These are phyloP conservation scores for Zaprionus bogoriensis DNA, from an alignment of 2,888 invertebrate genomes.

Conservation along the genomic window DNA sequence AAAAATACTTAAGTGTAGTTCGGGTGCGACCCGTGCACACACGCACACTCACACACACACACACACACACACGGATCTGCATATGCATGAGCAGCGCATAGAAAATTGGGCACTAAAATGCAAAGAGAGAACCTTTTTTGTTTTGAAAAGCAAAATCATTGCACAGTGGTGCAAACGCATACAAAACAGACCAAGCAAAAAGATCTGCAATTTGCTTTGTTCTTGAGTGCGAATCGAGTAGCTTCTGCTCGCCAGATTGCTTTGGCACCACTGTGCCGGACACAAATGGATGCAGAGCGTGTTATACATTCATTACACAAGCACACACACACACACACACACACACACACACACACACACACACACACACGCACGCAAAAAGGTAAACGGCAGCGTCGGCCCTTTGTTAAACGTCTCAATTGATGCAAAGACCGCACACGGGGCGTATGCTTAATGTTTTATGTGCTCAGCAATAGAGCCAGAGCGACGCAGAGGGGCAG, in stretches of 20 bases:
- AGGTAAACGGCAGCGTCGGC: slow-evolving; percentile 61
- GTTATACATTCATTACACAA: slow-evolving; percentile 62
- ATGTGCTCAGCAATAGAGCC: slow-evolving; percentile 32
- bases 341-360: background rate
- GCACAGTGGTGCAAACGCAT: slow-evolving; percentile 40
- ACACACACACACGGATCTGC: slow-evolving; percentile 15
- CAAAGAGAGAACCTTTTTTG: slow-evolving; percentile 30
- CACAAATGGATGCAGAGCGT: slow-evolving; percentile 34
- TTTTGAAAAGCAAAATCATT: slow-evolving; percentile 13
- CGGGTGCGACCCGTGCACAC: slow-evolving; percentile 26
- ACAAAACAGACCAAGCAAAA: background rate
- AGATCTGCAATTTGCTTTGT: background rate
- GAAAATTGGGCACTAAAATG: slow-evolving; percentile 51
- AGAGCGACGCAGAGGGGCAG: no score
- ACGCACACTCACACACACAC: slow-evolving; percentile 10
- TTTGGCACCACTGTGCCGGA: slow-evolving; percentile 28
- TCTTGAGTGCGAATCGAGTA: no score
- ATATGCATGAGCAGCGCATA: slow-evolving; percentile 48
- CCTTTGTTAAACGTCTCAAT: slow-evolving; percentile 76
- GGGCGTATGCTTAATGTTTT: slow-evolving; percentile 56
- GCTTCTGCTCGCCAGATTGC: background rate
- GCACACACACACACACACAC: slow-evolving; percentile 12
- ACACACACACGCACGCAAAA: slow-evolving; percentile 12
- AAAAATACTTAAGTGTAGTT: slow-evolving; percentile 44
- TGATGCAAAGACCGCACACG: slow-evolving; percentile 46